Conservation (phyloP, 53 echinoderm and acorn worm genomes). For the Henricia sp. region DNA sequence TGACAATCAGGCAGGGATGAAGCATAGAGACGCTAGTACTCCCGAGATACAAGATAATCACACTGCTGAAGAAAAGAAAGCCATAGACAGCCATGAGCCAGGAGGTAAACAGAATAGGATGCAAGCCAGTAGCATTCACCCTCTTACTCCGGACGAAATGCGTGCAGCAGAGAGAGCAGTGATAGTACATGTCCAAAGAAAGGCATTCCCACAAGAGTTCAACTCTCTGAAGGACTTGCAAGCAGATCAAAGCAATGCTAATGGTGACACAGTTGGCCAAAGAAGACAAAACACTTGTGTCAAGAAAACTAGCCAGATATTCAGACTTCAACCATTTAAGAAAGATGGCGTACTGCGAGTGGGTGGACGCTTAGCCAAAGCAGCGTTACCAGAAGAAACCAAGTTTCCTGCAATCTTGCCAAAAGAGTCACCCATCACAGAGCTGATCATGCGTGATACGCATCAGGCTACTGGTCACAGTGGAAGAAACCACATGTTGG, state of each 20-base stretch:
- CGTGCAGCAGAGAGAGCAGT: slow-evolving; percentile 45
- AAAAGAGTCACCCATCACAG: slow-evolving; percentile 8
- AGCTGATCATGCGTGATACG: slow-evolving; percentile 12
- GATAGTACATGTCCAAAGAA: slow-evolving; percentile 51
- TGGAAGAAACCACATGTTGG: slow-evolving; percentile 55
- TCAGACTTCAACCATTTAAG: slow-evolving; percentile 18
- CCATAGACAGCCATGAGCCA: not conserved
- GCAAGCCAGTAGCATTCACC: slow-evolving; percentile 1
- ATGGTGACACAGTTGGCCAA: not conserved
- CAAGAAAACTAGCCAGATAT: slow-evolving; percentile 24
- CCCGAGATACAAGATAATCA: no score
- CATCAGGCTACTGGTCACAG: slow-evolving; percentile 8
- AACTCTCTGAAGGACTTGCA: slow-evolving; percentile 2
- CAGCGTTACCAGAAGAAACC: slow-evolving; percentile 37
- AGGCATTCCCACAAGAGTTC: slow-evolving; percentile 48
- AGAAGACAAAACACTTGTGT: slow-evolving; percentile 4
- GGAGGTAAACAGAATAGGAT: not conserved
- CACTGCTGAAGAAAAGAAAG: slow-evolving; percentile 1
- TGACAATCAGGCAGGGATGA: no score
- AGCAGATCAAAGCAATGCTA: not conserved
- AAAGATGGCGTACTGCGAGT: slow-evolving; percentile 31
- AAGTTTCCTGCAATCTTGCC: slow-evolving; percentile 30
- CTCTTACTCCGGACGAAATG: slow-evolving; percentile 39
- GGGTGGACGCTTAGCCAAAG: slow-evolving; percentile 35
- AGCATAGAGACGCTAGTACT: no score